Evolutionary conservation across 2,888 invertebrate species (phyloP).

Genomic region (Nebria salina): DNA sequence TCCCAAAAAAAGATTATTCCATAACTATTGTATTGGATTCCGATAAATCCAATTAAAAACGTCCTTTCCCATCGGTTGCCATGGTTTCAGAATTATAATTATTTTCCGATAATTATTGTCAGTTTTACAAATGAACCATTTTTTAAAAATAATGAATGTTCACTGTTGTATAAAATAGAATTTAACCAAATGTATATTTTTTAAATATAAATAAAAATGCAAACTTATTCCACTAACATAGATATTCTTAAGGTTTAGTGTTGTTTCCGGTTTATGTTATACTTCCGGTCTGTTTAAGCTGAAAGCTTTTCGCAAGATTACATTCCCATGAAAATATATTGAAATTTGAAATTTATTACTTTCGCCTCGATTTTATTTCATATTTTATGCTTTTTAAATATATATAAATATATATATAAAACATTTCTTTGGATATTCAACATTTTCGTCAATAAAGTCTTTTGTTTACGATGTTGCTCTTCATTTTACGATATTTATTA

Average conservation of each 20-base stretch:
- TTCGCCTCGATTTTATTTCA: conserved; percentile 34
- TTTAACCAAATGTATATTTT: too few relatives aligned
- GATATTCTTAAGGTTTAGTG: background rate
- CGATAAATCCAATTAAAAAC: background rate
- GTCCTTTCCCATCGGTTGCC: background rate
- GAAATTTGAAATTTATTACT: conserved; percentile 41
- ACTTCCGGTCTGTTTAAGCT: conserved; percentile 13
- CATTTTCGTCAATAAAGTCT: conserved; percentile 30
- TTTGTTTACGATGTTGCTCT: conserved; percentile 18
- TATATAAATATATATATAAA: conserved; percentile 26
- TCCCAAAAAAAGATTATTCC: background rate
- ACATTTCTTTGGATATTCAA: conserved; percentile 16
- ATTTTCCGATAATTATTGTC: background rate
- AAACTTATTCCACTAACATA: background rate
- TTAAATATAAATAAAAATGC: background rate
- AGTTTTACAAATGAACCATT: background rate
- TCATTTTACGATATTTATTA: conserved; percentile 33
- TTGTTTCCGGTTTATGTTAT: background rate
- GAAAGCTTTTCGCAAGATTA: conserved; percentile 25
- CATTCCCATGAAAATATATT: conserved; percentile 36
- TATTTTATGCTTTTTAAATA: conserved; percentile 40
- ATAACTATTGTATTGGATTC: background rate
- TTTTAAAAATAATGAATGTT: background rate
- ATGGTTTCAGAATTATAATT: background rate
- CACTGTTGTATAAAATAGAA: background rate